Base-by-base conservation (phyloP, 53 echinoderm and acorn worm genomes). In the Echinometra lucunter region DNA sequence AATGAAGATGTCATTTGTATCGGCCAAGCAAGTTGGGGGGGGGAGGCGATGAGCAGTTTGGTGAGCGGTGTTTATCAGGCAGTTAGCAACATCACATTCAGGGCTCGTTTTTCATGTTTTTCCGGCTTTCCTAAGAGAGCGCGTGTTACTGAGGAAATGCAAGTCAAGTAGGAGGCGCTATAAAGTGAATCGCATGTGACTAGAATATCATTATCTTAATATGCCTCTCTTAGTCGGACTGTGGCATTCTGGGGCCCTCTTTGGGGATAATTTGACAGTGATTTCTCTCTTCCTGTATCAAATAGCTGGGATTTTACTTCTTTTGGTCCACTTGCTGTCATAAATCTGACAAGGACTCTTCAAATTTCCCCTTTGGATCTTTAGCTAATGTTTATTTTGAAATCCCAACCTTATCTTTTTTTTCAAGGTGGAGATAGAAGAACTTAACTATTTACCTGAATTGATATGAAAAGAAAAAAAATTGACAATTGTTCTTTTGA, bases 181-280 rank as follows among this genome's bases (percentile, higher is more conserved):
- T 83, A 83, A 83, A 83, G 83, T 49, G 83, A 83, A 83, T 83
- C n/a, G 49, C 49, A 83, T 83, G 83, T 83, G 83, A 83, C 83
- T 83, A 47, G 83, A 83, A 83, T 83, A 83, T 83, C 83, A 83
- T 83, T 83, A 83, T 83, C 47, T n/a, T 47, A 83, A 83, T 83
- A 47, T 83, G 83, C 49, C 27, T 37, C 83, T 83, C 83, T 38
- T 38, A 80, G 83, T 47, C n/a, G 3, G 45, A 45, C 83, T 83
- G 83, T 27, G 83, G 45, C 83, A 11, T 45, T 83, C 12, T 49
- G 83, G 47, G 83, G 83, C 47, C 83, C 23, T 10, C 13, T 5
- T n/a, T 49, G 47, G 49, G 83, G 83, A 40, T 83, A n/a, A 47
- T 17, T 4, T 47, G 45, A 11, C 45, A 6, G 83, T 45, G 83